Base-by-base conservation (phyloP, 2,888 invertebrate species). In the Gnatocerus cornutus region DNA sequence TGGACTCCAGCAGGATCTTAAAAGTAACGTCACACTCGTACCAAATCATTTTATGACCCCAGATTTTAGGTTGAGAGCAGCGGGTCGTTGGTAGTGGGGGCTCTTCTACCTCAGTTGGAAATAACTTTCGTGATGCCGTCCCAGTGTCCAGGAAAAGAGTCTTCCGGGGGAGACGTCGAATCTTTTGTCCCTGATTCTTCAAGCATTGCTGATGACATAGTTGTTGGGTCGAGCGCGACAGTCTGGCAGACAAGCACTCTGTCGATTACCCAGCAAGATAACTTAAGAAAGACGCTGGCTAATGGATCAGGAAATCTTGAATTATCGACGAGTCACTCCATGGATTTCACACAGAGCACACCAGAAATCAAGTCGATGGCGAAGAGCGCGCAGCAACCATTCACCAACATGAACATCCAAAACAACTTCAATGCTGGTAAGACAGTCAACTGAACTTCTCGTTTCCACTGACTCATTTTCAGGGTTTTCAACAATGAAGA, bases 121-220 rank as follows among this genome's bases (percentile, higher is more conserved):
- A 86, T 97, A 67, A 96, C 95, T 0, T 89, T 97, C 76, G 93
- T 97, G 71, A 93, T 95, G 88, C 95, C 95, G 33, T 91, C 93
- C 69, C 91, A 89, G 83, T 92, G 91, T 79, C 93, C 93, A 41
- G 94, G 94, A 6, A 95, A 94, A 83, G 95, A 95, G 87, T 94
- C 94, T 71, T 94, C 93, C 63, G 91, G 91, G 68, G 90, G 93
- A 63, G 95, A 95, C 85, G 88, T 93, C 73, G 95, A 95, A 85
- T 95, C 94, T 73, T 84, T 84, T 73, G 89, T 94, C 37, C 92
- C 94, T 0, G 95, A 96, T 85, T 93, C 94, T 4, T 94, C 94
- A 73, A 95, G 94, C 82, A 89, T 95, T 77, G 92, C 92, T 75
- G 95, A 95, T 81, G 89, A 94, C 82, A 85, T 90, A 76, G 84